Base-by-base conservation (phyloP, 2,113 vertebrate species). In the Polypterus senegalus region DNA sequence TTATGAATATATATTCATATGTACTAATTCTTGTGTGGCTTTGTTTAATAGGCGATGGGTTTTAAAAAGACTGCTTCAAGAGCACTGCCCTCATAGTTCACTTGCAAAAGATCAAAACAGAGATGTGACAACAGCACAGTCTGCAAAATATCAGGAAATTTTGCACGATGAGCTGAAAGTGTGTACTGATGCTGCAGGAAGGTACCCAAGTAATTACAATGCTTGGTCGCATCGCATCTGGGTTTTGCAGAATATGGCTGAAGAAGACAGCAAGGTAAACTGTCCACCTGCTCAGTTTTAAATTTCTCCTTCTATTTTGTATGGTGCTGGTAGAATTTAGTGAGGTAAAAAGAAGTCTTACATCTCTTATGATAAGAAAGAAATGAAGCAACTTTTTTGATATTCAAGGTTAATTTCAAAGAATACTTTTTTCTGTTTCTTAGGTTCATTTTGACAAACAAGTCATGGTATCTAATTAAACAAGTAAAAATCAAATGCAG, bases 181-280 rank as follows among this genome's bases (percentile, higher is more conserved):
- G 64, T 99, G 94, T 73, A 76, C 83, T 4, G 92, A 94, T 46
- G 94, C 96, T 11, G 93, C 94, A 9, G 83, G 88, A 64, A 88
- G 91, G 47, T 97, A 98, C 47, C 88, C 94, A 67, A 98, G 95
- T 74, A 99, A 99, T 81, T 99, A 99, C 71, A 99, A 98, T 9
- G 94, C 94, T 73, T 99, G 96, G 96, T 98, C 95, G 7, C 96
- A 99, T 77, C 94, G 95, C 53, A 94, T 97, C 76, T 99, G 96
- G 96, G 92, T 98, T 67, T 77, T 99, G 59, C 91, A 96, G 65
- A 85, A 92, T 69, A 76, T 98, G 81, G 91, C 88, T 71, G 88
- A 87, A 66, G 86, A 93, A 63, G 85, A 88, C 71, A 48, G 84
- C 59, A 97, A 97, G 93, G 96, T 99, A 84, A 27, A 27, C 27